Evolutionary conservation across 2,888 invertebrate species (phyloP).

Genomic region (Agriotes lineatus): DNA sequence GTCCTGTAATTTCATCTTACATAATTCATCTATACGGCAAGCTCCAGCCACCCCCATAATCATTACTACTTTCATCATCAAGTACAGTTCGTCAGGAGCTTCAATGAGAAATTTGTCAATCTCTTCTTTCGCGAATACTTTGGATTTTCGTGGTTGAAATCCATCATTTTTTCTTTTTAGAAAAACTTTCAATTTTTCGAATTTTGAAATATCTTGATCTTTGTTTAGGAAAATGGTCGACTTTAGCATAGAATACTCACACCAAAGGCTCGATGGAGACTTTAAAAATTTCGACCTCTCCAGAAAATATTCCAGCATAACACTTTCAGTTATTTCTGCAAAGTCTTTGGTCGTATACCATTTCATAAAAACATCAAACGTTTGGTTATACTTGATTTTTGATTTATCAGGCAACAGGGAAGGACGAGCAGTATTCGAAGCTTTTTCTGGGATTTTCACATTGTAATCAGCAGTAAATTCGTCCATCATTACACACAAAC

Average conservation of each 20-base stretch:
- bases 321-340: slow-evolving; percentile 15
- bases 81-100: background rate
- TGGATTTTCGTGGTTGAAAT: slow-evolving; percentile 23
- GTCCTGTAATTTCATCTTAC: slow-evolving; percentile 24
- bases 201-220: slow-evolving; percentile 7
- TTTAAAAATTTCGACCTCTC: background rate
- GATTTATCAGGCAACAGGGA: too few species aligned
- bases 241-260: slow-evolving; percentile 12
- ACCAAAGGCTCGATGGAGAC: slow-evolving; percentile 12
- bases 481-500: too few species aligned
- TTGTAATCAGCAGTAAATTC: too few species aligned
- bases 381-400: too few species aligned
- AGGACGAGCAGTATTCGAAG: too few species aligned
- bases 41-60: slow-evolving; percentile 32
- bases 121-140: too few species aligned
- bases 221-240: slow-evolving; percentile 7
- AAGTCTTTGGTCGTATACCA: too few species aligned
- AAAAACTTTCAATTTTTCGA: background rate
- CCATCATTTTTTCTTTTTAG: background rate
- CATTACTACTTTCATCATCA: slow-evolving; percentile 18
- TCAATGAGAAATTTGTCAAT: too few species aligned
- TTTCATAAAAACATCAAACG: too few species aligned
- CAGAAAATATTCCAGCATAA: slow-evolving; percentile 9
- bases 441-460: too few species aligned
- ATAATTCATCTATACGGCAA: slow-evolving; percentile 27